Conservation (phyloP, 2,797 vertebrate species). For the Botia kubotai region DNA sequence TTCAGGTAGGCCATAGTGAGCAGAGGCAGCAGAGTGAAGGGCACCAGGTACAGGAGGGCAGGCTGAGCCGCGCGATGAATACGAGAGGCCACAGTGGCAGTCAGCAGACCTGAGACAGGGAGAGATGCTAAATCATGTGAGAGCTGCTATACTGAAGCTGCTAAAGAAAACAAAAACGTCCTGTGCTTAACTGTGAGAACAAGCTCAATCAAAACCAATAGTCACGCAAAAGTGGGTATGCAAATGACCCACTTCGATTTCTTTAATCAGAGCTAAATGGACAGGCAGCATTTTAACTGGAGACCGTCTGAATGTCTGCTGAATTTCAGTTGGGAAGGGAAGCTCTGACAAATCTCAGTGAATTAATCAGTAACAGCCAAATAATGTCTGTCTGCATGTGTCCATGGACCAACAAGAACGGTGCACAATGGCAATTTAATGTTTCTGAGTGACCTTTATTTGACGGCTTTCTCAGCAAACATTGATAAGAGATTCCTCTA, state of each 20-base stretch:
- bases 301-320: not conserved
- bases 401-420: not conserved
- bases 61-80: conserved; percentile 98
- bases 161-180: not conserved
- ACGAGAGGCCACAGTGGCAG: conserved; percentile 96
- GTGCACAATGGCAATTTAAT: too few species aligned
- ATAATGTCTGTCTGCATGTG: not conserved
- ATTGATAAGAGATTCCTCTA: too few species aligned
- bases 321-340: not conserved
- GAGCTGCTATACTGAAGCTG: not conserved
- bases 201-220: not conserved
- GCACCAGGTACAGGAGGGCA: conserved; percentile 97
- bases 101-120: conserved; percentile 86
- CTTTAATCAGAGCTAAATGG: too few species aligned
- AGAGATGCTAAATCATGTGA: not conserved
- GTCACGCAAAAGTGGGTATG: not conserved
- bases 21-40: conserved; percentile 98
- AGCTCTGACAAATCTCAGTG: not conserved
- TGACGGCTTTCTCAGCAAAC: too few species aligned
- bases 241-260: not conserved
- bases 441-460: too few species aligned
- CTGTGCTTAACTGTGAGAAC: not conserved
- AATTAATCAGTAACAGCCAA: not conserved
- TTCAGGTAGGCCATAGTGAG: conserved; percentile 99
- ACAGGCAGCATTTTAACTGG: not conserved